Conservation (phyloP, 2,113 vertebrate species). For the Sterrhoptilus dennistouni region DNA sequence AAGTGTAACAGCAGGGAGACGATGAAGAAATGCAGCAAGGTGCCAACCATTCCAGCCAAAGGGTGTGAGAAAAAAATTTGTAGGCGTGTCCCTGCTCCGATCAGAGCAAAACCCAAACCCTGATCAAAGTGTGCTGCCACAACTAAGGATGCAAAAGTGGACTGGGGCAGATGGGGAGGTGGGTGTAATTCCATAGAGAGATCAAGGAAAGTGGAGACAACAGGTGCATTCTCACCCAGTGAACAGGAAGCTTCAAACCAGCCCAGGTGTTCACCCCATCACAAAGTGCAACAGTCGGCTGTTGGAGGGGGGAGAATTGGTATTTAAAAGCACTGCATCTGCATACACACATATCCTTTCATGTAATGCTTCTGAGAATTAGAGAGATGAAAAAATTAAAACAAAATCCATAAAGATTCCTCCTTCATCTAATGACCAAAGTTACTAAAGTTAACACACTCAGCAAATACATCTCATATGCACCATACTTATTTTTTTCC, state of each 20-base stretch:
- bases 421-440: neutral
- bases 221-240: too few relatives aligned
- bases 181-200: neutral
- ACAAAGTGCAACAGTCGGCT: neutral
- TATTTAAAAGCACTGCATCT: neutral
- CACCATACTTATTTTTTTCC: neutral
- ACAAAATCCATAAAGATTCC: neutral
- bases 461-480: neutral
- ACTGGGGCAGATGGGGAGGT: too few relatives aligned
- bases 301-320: too few relatives aligned
- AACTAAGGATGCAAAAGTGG: neutral
- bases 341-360: neutral
- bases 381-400: neutral
- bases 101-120: neutral
- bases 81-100: rapidly evolving
- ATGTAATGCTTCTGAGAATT: neutral
- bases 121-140: neutral
- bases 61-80: rapidly evolving
- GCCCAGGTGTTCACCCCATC: neutral
- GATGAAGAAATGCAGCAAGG: neutral
- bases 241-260: neutral
- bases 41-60: rapidly evolving
- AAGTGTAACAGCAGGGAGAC: neutral
- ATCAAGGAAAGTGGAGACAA: neutral
- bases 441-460: neutral